phyloP scores from a whole-genome alignment of 2,888 invertebrate species.

The Melinopterus prodromus region DNA sequence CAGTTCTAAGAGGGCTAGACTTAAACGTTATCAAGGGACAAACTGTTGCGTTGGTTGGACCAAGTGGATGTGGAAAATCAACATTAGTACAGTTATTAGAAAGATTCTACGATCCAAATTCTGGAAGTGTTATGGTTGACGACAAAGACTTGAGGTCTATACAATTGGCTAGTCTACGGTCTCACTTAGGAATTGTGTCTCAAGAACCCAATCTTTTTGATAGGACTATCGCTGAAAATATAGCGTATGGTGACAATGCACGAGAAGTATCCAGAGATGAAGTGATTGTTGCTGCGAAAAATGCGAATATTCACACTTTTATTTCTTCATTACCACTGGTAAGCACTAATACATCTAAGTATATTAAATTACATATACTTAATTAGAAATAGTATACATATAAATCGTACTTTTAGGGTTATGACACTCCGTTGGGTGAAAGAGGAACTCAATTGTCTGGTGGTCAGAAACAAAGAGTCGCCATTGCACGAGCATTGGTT shows the following conservation, averaged over 20 bases:
- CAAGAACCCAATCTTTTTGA: slow-evolving; percentile 94
- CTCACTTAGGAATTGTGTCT: slow-evolving; percentile 87
- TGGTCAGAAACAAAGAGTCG: slow-evolving; percentile 86
- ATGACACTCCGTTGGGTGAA: slow-evolving; percentile 80
- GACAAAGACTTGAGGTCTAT: slow-evolving; percentile 50
- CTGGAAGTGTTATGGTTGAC: slow-evolving; percentile 66
- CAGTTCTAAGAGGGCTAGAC: slow-evolving; percentile 73
- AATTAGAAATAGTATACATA: no score
- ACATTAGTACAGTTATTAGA: slow-evolving; percentile 85
- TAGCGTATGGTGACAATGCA: slow-evolving; percentile 88
- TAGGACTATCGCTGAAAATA: slow-evolving; percentile 87
- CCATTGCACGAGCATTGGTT: slow-evolving; percentile 85
- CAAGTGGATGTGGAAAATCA: slow-evolving; percentile 90
- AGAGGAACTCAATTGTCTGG: slow-evolving; percentile 82
- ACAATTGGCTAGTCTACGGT: slow-evolving; percentile 63
- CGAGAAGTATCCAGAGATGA: slow-evolving; percentile 72
- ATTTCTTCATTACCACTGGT: slow-evolving; percentile 79
- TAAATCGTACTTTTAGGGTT: slow-evolving; percentile 65
- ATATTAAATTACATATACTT: neutral
- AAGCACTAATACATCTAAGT: slow-evolving; percentile 42
- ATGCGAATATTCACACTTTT: slow-evolving; percentile 90
- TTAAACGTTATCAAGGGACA: slow-evolving; percentile 71
- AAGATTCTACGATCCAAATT: slow-evolving; percentile 81
- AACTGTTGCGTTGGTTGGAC: slow-evolving; percentile 80
- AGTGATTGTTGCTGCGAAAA: slow-evolving; percentile 79